A percentile compares a stretch with the other conserved stretches of the same genome.
These are phyloP conservation scores for Morphnarchus princeps DNA, from an alignment of 2,113 vertebrate species.

Conservation along the genomic window DNA sequence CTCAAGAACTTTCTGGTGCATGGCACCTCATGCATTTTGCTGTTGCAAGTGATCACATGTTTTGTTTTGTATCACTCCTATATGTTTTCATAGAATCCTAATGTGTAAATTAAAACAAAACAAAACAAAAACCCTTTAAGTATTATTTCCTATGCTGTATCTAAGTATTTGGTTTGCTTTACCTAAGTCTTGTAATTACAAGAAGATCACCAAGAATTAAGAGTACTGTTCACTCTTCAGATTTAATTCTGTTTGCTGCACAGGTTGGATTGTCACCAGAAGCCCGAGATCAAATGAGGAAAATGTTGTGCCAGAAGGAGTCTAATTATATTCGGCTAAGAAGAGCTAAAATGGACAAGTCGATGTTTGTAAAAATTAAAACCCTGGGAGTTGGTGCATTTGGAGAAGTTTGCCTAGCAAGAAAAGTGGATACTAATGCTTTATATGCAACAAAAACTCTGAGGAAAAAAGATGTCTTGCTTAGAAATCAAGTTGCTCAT, in stretches of 20 bases:
- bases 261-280: slow-evolving; percentile 95
- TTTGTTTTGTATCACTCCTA: slow-evolving; percentile 55
- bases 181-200: slow-evolving; percentile 39
- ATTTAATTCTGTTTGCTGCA: slow-evolving; percentile 62
- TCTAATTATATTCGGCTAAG: slow-evolving; percentile 98
- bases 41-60: slow-evolving; percentile 34
- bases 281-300: slow-evolving; percentile 98
- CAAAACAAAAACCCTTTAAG: background rate
- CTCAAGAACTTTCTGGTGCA: slow-evolving; percentile 16
- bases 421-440: slow-evolving; percentile 93
- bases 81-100: slow-evolving; percentile 53
- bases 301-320: slow-evolving; percentile 98
- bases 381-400: slow-evolving; percentile 96
- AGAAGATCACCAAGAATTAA: background rate
- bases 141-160: slow-evolving; percentile 34
- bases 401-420: slow-evolving; percentile 94
- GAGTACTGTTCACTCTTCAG: slow-evolving; percentile 16
- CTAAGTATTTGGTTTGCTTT: slow-evolving; percentile 44
- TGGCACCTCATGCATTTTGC: slow-evolving; percentile 57
- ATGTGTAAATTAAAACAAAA: slow-evolving; percentile 51
- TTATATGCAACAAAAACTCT: slow-evolving; percentile 99
- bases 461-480: slow-evolving; percentile 96
- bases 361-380: slow-evolving; percentile 98
- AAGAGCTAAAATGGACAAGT: slow-evolving; percentile 98
- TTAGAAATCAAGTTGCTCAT: slow-evolving; percentile 97